Conservation (phyloP, 1,140 invertebrate species). For the Cotesia chilonis region DNA sequence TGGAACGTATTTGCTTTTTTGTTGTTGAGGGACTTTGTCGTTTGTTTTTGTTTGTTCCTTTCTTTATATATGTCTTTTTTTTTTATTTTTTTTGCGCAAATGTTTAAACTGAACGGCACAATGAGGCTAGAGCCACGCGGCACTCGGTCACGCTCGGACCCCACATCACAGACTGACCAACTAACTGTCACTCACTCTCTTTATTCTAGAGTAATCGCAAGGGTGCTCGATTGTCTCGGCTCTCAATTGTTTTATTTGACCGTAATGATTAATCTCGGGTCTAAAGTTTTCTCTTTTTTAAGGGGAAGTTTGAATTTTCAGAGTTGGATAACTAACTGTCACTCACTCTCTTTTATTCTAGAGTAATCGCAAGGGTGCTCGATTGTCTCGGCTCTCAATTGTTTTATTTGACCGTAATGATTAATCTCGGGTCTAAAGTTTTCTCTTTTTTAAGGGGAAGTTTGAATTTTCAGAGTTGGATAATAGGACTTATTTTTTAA, state of each 20-base stretch:
- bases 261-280: no score
- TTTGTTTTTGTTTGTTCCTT: neutral
- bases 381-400: neutral
- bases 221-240: neutral
- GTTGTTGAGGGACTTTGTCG: slow-evolving; percentile 27
- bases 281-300: no score
- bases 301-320: no score
- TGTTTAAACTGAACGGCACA: slow-evolving; percentile 47
- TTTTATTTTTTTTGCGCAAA: slow-evolving; percentile 29
- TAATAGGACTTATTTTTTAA: neutral
- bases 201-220: slow-evolving; percentile 10
- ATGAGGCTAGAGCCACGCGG: slow-evolving; percentile 44
- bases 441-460: no score
- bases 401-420: neutral
- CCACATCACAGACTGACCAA: slow-evolving; percentile 60
- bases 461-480: no score
- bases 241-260: neutral
- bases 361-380: neutral
- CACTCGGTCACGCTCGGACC: slow-evolving; percentile 47
- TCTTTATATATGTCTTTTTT: neutral
- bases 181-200: slow-evolving; percentile 42
- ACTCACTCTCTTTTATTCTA: slow-evolving; percentile 26
- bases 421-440: no score
- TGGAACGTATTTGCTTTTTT: no score
- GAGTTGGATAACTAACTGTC: slow-evolving; percentile 39